A percentile compares a stretch with the other conserved stretches of the same genome.
phyloP scores from a whole-genome alignment of 2,888 invertebrate genomes.

The Pachydiplax longipennis region DNA sequence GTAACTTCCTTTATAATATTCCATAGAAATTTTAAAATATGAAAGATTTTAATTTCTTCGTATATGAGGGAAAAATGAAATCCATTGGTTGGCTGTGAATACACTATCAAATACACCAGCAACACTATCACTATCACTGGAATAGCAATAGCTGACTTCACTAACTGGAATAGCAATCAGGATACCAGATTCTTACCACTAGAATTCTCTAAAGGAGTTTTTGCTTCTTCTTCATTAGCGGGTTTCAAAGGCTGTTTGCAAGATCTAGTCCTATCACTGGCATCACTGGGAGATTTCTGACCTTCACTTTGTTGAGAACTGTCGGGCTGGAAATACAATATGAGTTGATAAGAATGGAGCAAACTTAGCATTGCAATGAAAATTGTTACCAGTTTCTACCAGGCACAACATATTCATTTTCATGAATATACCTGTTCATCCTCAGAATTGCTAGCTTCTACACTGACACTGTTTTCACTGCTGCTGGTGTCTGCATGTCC shows the following conservation, averaged over 20 bases:
- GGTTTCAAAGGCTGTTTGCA: conserved; percentile 49
- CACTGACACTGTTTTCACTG: conserved; percentile 78
- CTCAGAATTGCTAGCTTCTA: conserved; percentile 81
- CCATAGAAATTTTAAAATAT: too few species aligned
- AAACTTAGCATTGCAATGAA: background rate
- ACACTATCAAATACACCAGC: too few species aligned
- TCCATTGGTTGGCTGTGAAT: too few species aligned
- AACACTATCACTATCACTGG: too few species aligned
- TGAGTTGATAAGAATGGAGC: background rate
- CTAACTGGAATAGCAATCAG: background rate
- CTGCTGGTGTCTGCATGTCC: conserved; percentile 41
- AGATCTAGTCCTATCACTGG: conserved; percentile 48
- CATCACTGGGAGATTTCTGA: conserved; percentile 58
- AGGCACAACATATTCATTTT: too few species aligned
- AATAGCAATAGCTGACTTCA: too few species aligned
- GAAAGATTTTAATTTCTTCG: too few species aligned
- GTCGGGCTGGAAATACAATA: conserved; percentile 64
- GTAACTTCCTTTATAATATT: too few species aligned
- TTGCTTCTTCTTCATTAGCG: conserved; percentile 45
- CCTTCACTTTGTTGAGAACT: conserved; percentile 66
- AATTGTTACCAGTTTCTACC: too few species aligned
- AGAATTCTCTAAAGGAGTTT: conserved; percentile 50
- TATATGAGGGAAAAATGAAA: too few species aligned
- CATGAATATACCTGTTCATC: conserved; percentile 67
- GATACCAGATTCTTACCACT: conserved; percentile 49